Evolutionary conservation across 2,888 invertebrate species (phyloP), one percentile per base, ranked within the genome.

Genomic region (Pantelozetes paolii): DNA sequence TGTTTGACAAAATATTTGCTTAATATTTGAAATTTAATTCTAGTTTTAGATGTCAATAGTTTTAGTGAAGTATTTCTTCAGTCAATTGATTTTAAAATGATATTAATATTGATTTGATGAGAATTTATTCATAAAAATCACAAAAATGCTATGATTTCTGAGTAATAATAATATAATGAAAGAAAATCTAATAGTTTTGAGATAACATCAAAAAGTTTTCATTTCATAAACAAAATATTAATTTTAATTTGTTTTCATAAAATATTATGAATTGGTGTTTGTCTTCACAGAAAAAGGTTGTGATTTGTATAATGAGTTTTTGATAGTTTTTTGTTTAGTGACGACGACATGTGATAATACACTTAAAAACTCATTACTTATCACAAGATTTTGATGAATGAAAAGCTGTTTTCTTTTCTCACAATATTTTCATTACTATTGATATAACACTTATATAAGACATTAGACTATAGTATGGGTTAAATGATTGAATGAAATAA

Each of bases 191-290:
- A 23, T 54, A n/a, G 26, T 23, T 23, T 54, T 23, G 23, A 54
- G 26, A 54, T 23, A 23, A 36, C 36, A 36, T 36, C 36, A 36
- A 36, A 36, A 36, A 36, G 36, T 54, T 54, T 54, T 54, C 54
- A 54, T 9, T 48, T 54, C 54, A 54, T 54, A 54, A 54, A 23
- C 54, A 54, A 54, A 54, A 54, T 54, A 54, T 54, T 54, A 36
- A 23, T 23, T 26, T n/a, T n/a, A n/a, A n/a, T n/a, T n/a, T n/a
- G n/a, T n/a, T n/a, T n/a, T 13, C 11, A 54, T 18, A 54, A 13
- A 54, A 23, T 54, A 54, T 54, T 23, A 54, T 54, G 23, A 26
- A 23, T 23, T n/a, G 48, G n/a, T n/a, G n/a, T 8, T 36, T 36
- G 36, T 36, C 36, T 5, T 36, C 6, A 36, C 5, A n/a, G 11